A percentile compares a stretch with the other conserved stretches of the same genome.
These are phyloP conservation scores for Tenthredo mesomela DNA, from an alignment of 2,888 invertebrate species.

Conservation along the genomic window DNA sequence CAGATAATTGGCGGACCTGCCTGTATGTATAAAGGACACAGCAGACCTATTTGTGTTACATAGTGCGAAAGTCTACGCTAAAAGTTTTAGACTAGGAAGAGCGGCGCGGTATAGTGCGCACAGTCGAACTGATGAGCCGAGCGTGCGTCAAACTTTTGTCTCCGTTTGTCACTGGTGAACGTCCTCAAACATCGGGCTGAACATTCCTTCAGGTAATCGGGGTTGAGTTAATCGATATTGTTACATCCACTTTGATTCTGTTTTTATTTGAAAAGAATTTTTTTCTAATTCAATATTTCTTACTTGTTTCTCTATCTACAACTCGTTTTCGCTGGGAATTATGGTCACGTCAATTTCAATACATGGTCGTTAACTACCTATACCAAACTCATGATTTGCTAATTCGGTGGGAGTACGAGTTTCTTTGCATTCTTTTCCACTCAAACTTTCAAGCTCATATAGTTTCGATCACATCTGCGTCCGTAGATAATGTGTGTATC, in stretches of 20 bases:
- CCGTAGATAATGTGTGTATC: background rate
- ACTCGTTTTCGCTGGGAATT: background rate
- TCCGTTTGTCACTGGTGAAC: no score
- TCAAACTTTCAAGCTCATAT: background rate
- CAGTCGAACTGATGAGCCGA: no score
- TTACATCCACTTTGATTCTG: background rate
- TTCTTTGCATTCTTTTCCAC: background rate
- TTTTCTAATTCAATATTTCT: background rate
- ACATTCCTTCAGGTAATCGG: background rate
- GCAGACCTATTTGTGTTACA: no score
- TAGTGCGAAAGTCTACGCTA: no score
- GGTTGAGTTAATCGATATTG: background rate
- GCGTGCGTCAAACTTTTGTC: no score
- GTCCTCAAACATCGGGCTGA: background rate
- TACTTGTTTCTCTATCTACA: background rate
- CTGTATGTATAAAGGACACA: no score
- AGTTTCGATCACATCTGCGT: background rate
- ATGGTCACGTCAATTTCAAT: background rate
- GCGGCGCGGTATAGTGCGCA: no score
- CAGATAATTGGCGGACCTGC: no score
- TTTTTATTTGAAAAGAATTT: background rate
- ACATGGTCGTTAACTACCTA: background rate
- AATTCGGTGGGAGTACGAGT: background rate
- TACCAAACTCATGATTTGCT: background rate
- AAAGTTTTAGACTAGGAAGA: no score